Percentiles rank a stretch among this genome's conserved stretches.
Evolutionary conservation across 1,140 invertebrate species (phyloP).

Genomic region (Papilio machaon): DNA sequence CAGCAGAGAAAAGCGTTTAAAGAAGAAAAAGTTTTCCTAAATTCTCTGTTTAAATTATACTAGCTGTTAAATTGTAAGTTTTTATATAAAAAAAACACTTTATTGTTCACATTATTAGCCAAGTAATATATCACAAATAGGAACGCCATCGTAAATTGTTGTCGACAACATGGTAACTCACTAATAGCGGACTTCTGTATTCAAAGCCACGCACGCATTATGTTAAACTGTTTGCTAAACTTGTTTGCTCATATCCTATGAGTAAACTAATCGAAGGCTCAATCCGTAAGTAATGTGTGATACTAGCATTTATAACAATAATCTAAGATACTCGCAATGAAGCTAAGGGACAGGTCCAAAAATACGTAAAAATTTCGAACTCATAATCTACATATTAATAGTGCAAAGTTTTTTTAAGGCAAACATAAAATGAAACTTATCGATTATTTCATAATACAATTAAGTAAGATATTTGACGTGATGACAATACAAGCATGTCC

Average conservation of each 20-base stretch:
- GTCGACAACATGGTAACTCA: background rate
- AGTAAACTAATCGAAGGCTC: constrained; percentile 19
- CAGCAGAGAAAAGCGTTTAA: too few species aligned
- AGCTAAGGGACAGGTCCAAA: too few species aligned
- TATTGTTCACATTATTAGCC: background rate
- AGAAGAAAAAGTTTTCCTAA: too few species aligned
- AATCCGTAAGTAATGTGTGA: constrained; percentile 17
- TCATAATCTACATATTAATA: too few species aligned
- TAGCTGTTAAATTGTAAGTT: too few species aligned
- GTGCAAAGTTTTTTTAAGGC: too few species aligned
- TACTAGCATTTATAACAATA: background rate
- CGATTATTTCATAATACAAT: constrained; percentile 2
- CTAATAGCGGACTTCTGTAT: constrained; percentile 35
- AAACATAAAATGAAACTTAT: background rate
- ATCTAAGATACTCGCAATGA: too few species aligned
- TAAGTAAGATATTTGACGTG: constrained; percentile 7
- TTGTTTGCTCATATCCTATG: constrained; percentile 9
- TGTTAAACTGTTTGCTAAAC: constrained; percentile 26
- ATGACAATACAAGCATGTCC: constrained; percentile 27
- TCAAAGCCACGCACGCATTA: constrained; percentile 35
- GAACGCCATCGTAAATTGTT: constrained; percentile 2
- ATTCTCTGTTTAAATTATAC: too few species aligned
- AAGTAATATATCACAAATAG: background rate
- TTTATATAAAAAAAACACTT: too few species aligned
- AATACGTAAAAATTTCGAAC: too few species aligned